Conservation (phyloP, 2,797 vertebrate genomes). For the Acridotheres tristis region DNA sequence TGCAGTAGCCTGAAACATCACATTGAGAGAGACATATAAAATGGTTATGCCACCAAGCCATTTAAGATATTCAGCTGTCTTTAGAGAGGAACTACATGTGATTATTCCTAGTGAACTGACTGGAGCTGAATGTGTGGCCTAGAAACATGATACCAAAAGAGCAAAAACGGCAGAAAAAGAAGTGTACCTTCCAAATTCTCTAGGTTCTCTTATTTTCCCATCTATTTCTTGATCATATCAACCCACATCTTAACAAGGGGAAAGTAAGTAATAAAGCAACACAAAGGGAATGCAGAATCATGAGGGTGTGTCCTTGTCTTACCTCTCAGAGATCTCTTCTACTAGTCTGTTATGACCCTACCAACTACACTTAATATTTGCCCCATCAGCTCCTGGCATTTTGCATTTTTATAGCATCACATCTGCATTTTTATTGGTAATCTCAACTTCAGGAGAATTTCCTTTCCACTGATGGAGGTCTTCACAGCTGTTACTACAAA, state of each 20-base stretch:
- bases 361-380: background rate
- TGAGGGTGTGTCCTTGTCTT: background rate
- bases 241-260: background rate
- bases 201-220: background rate
- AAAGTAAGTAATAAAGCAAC: background rate
- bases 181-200: background rate
- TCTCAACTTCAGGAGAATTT: background rate
- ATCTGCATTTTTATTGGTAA: background rate
- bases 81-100: background rate
- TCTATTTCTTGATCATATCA: background rate
- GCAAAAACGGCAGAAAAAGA: background rate
- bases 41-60: background rate
- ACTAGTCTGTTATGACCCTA: background rate
- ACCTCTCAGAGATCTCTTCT: background rate
- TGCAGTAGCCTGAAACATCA: background rate
- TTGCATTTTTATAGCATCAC: background rate
- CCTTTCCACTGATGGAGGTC: background rate
- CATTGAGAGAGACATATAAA: background rate
- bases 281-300: background rate
- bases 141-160: background rate
- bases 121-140: background rate
- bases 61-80: background rate
- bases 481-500: background rate
- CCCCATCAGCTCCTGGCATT: background rate
- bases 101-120: background rate